These are phyloP conservation scores for Calephelis nemesis DNA, from an alignment of 1,140 invertebrate species.

Conservation along the genomic window DNA sequence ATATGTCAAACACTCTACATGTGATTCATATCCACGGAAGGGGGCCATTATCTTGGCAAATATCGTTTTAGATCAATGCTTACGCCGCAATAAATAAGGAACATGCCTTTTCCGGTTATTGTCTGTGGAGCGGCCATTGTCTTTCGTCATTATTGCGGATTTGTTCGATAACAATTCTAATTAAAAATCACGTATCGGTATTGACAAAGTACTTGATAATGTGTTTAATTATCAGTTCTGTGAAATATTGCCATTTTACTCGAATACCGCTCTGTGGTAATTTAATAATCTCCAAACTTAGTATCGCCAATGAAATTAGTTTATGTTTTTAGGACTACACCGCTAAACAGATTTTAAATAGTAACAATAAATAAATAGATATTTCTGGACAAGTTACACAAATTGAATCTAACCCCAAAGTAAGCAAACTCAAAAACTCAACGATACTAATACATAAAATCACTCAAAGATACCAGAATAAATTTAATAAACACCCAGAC, in stretches of 20 bases:
- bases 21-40: conserved; percentile 51
- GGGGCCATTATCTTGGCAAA: conserved; percentile 47
- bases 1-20: conserved; percentile 32
- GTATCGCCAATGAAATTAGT: no score
- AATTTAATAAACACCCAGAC: no score
- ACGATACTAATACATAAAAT: no score
- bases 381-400: no score
- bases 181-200: conserved; percentile 1
- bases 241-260: neutral
- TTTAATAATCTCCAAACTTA: no score
- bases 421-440: no score
- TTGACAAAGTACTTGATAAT: conserved; percentile 6
- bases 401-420: no score
- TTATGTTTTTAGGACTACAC: no score
- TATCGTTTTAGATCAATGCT: conserved; percentile 51
- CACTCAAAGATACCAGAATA: no score
- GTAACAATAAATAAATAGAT: no score
- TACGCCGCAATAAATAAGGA: conserved; percentile 47
- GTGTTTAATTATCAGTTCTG: neutral
- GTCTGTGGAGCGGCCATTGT: conserved; percentile 48
- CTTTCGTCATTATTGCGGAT: conserved; percentile 33
- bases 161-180: conserved; percentile 29
- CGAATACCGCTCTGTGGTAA: no score
- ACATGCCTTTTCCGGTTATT: conserved; percentile 60
- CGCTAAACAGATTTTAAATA: no score